A percentile compares a stretch with the other conserved stretches of the same genome.
Conservation (phyloP, 2,113 vertebrate species). For the Acinonyx jubatus region DNA sequence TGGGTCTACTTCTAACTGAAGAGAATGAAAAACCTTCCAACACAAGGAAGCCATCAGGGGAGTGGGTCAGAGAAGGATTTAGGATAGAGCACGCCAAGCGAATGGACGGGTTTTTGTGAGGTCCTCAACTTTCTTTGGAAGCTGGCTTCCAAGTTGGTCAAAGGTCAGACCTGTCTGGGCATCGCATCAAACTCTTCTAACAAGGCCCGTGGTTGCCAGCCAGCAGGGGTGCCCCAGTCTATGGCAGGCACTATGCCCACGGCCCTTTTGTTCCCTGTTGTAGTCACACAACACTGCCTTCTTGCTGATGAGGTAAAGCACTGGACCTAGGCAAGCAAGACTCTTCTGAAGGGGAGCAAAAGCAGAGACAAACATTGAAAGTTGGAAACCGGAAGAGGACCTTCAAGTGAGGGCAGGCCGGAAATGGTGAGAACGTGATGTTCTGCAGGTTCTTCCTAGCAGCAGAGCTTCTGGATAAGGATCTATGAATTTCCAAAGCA, state of each 20-base stretch:
- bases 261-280: background rate
- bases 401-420: background rate
- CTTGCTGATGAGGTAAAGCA: background rate
- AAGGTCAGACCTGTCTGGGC: background rate
- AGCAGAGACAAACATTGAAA: background rate
- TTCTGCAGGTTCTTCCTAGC: background rate
- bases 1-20: background rate
- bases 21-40: background rate
- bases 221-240: accelerated
- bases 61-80: background rate
- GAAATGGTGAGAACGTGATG: constrained; percentile 55
- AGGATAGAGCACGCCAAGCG: background rate
- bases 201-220: background rate
- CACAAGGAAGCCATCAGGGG: background rate
- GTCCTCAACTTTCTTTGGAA: background rate
- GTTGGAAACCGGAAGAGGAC: constrained; percentile 17
- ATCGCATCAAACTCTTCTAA: background rate
- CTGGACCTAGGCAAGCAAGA: too few species aligned
- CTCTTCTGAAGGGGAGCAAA: background rate
- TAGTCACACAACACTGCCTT: background rate
- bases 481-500: constrained; percentile 63
- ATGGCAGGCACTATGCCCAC: background rate
- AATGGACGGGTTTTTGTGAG: background rate
- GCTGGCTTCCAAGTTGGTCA: background rate
- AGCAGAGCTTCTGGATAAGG: constrained; percentile 53